Evolutionary conservation across 1,140 invertebrate genomes (phyloP), one percentile per base, ranked within the genome.

Genomic region (Nymphalis io): DNA sequence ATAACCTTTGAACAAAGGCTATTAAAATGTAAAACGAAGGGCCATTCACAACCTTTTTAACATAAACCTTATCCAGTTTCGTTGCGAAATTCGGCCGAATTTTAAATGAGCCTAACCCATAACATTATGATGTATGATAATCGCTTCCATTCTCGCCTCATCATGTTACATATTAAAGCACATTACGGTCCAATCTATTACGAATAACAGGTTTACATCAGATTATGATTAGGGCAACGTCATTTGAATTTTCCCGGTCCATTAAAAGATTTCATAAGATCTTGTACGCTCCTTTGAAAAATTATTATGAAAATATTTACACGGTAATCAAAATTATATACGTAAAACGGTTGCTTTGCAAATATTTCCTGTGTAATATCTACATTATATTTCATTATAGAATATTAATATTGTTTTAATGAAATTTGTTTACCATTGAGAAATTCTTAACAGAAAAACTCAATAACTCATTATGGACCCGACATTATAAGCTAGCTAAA

Each of bases 81-180:
- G 57, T 68, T 68, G 58, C 57, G 65, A 68, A 68, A 68, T 33
- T 68, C 58, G 58, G 42, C 57, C 57, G 65, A 68, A 68, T 68
- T 68, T 68, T 48, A 68, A 68, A 68, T 68, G 65, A 68, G 57
- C 44, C 65, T 68, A 68, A 55, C 59, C 66, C 66, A 68, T 58
- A 59, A 57, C 61, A 51, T 51, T 51, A 68, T 68, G 66, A 68
- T 58, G 59, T 68, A 68, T 66, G 63, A 75, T 75, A 74, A 74
- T 66, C 72, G 70, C 48, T 33, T 57, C 33, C 55, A 69, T 68
- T 69, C 57, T 62, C 69, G 73, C 73, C 60, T 61, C 59, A 75
- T 75, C 73, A 75, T 68, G 69, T 40, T 68, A 48, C 69, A 62
- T 75, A 75, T 75, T 75, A 72, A 65, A 72, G 63, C 58, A 64